Conservation (phyloP, 1,140 invertebrate species). For the Drosophila varians region DNA sequence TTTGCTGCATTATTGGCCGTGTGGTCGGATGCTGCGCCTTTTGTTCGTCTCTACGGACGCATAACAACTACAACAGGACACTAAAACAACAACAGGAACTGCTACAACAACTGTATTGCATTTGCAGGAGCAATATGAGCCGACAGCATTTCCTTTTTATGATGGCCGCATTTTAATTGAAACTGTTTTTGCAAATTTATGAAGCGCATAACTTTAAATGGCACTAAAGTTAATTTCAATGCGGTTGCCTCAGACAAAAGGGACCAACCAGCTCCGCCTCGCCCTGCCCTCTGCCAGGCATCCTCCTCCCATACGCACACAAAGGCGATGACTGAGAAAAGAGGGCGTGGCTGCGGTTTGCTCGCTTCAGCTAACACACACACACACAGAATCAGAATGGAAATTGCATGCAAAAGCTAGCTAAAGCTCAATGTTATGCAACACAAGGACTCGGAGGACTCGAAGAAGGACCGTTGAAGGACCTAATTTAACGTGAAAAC, state of each 20-base stretch:
- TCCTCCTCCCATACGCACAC: background rate
- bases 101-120: conserved; percentile 50
- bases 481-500: conserved; percentile 1
- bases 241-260: conserved; percentile 64
- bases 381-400: conserved; percentile 19
- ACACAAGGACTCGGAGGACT: background rate
- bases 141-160: conserved; percentile 80
- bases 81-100: conserved; percentile 34
- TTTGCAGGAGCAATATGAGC: conserved; percentile 69
- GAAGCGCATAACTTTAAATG: conserved; percentile 82
- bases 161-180: conserved; percentile 81
- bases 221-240: conserved; percentile 82
- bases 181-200: conserved; percentile 81
- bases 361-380: background rate
- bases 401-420: conserved; percentile 37
- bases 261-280: conserved; percentile 2
- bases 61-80: conserved; percentile 43
- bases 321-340: conserved; percentile 35
- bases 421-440: conserved; percentile 25
- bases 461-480: conserved; percentile 13
- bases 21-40: conserved; percentile 66
- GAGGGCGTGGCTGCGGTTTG: conserved; percentile 36
- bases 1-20: conserved; percentile 61
- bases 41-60: conserved; percentile 50
- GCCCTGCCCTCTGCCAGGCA: background rate